Evolutionary conservation across 2,113 vertebrate genomes (phyloP).

Genomic region (Microcebus jonahi): DNA sequence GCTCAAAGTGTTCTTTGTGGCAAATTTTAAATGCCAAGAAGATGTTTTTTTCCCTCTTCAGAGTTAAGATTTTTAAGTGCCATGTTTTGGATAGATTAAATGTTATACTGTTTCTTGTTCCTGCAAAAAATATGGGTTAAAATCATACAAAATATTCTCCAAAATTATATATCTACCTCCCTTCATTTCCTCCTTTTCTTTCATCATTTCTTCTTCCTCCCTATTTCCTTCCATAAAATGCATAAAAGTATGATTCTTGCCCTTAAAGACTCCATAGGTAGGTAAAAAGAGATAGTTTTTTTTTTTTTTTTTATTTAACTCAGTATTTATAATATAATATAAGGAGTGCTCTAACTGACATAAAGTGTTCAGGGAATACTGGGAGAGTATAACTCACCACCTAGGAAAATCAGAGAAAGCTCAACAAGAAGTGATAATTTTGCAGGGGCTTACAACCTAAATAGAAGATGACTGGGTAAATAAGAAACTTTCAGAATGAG

Average conservation of each 20-base stretch:
- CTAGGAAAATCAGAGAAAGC: neutral
- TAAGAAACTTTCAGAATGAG: neutral
- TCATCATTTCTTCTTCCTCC: neutral
- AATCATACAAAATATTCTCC: conserved; percentile 15
- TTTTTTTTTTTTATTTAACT: neutral
- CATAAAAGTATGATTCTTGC: neutral
- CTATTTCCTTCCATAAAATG: neutral
- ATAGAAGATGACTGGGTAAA: neutral
- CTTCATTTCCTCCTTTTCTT: neutral
- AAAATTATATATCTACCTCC: neutral
- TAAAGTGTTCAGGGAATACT: neutral
- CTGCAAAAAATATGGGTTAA: conserved; percentile 4
- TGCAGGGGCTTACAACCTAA: neutral
- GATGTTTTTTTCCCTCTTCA: neutral
- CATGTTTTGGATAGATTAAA: conserved; percentile 26
- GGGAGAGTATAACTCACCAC: neutral
- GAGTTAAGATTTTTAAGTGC: conserved; percentile 13
- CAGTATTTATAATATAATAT: neutral
- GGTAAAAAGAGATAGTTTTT: neutral
- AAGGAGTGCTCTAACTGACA: neutral
- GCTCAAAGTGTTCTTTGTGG: neutral
- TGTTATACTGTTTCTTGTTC: neutral
- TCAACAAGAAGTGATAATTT: neutral
- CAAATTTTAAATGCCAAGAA: conserved; percentile 2
- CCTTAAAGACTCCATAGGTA: neutral